These are phyloP conservation scores for Antheraea yamamai DNA, from an alignment of 2,888 invertebrate species.

Conservation along the genomic window DNA sequence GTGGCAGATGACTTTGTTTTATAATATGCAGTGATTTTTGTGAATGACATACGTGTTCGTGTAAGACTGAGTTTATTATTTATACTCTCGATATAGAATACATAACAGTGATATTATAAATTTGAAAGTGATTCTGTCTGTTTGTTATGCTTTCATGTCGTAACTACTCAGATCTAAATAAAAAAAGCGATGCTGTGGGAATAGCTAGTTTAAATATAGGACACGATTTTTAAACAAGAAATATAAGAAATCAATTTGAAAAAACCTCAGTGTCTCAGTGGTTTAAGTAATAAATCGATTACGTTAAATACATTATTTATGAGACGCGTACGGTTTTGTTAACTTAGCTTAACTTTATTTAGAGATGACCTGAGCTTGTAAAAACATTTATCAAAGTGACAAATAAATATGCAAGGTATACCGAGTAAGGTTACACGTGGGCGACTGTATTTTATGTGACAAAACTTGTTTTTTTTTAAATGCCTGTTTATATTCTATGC, in stretches of 20 bases:
- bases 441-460: not conserved
- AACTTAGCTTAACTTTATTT: not conserved
- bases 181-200: not conserved
- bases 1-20: too few species aligned
- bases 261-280: not conserved
- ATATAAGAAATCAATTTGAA: not conserved
- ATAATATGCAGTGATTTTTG: too few species aligned
- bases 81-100: too few species aligned
- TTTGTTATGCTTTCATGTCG: too few species aligned
- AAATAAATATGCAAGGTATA: not conserved
- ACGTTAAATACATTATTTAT: not conserved
- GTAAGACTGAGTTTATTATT: too few species aligned
- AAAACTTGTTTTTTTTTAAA: too few species aligned
- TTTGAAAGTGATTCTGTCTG: too few species aligned
- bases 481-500: too few species aligned
- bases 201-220: not conserved
- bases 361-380: not conserved
- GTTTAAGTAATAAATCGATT: not conserved
- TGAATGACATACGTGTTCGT: too few species aligned
- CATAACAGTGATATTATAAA: too few species aligned
- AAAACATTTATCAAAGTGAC: not conserved
- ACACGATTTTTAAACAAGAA: not conserved
- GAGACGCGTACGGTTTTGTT: not conserved
- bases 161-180: too few species aligned
- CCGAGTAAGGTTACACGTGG: not conserved